Evolutionary conservation across 2,888 invertebrate genomes (phyloP), one percentile per base, ranked within the genome.

Genomic region (Keiferia lycopersicella): DNA sequence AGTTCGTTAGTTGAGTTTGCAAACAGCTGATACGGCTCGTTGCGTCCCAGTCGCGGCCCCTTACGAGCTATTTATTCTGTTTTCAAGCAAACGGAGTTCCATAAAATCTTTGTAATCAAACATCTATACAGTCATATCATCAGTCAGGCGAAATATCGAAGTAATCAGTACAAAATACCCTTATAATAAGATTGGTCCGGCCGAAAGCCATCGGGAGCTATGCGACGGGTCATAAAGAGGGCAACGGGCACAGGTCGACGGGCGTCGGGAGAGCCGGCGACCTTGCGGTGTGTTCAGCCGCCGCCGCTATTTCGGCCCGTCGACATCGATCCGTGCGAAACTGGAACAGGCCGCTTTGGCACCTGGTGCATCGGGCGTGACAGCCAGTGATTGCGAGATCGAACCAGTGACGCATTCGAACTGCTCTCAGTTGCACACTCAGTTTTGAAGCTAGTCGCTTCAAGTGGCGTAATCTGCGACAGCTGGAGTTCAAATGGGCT

Each of bases 261-360:
- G 74, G 77, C 83, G 34, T 34, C 34, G 34, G 10, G 34, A 34
- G 86, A 84, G 85, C 86, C 81, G 77, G 80, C 83, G 82, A 83
- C 80, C 69, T 73, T 73, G 78, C 80, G 79, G 75, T 73, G 74
- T 75, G 30, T 18, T 62, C 41, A 8, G 34, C 64, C 58, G 67
- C 71, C 65, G 65, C 64, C 65, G 71, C 84, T 88, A 88, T 88
- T 89, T 88, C 81, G 81, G 82, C 67, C 65, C 75, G 73, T 74
- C 80, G 82, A 83, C 84, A 86, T 87, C 84, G 83, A 86, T 84
- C 80, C 80, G 74, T 77, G 75, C 73, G 75, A 78, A 86, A 86
- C 81, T 87, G 79, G 83, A 86, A 83, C 86, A 83, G 77, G 65
- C 81, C 81, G 81, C 83, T 79, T 88, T 88, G 87, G 86, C 88